Evolutionary conservation across 2,797 vertebrate species (phyloP).

Genomic region (Girardinus metallicus): DNA sequence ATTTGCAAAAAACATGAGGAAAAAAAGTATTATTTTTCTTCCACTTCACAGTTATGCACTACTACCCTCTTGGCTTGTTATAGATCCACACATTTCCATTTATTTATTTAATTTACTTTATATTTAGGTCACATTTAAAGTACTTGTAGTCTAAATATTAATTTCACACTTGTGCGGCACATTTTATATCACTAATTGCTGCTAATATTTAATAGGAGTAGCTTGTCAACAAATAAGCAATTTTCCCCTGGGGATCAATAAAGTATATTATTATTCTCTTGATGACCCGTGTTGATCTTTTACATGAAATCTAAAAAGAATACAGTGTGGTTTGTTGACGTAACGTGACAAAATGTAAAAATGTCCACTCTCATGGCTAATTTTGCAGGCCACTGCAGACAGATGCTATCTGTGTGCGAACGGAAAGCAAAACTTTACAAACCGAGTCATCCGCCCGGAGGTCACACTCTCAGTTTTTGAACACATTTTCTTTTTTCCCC

Average conservation of each 20-base stretch:
- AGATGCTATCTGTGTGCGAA: slow-evolving; percentile 31
- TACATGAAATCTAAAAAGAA: neutral
- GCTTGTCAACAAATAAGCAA: no score
- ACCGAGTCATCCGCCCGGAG: slow-evolving; percentile 35
- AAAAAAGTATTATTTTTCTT: neutral
- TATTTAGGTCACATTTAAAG: no score
- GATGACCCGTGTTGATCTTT: neutral
- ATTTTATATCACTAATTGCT: no score
- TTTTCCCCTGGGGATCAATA: no score
- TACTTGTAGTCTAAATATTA: no score
- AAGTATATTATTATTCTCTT: neutral
- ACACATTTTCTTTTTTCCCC: slow-evolving; percentile 24
- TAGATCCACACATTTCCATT: no score
- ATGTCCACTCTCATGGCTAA: neutral
- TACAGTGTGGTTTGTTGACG: neutral
- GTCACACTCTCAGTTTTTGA: slow-evolving; percentile 29
- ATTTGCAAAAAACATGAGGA: neutral
- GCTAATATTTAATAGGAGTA: no score
- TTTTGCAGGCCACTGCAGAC: neutral
- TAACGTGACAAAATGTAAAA: neutral
- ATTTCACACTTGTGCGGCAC: no score
- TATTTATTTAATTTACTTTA: no score
- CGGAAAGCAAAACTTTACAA: slow-evolving; percentile 29
- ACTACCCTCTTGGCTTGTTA: neutral
- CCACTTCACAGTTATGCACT: neutral